Conservation (phyloP, 2,797 vertebrate genomes). For the Sebastes cheni region DNA sequence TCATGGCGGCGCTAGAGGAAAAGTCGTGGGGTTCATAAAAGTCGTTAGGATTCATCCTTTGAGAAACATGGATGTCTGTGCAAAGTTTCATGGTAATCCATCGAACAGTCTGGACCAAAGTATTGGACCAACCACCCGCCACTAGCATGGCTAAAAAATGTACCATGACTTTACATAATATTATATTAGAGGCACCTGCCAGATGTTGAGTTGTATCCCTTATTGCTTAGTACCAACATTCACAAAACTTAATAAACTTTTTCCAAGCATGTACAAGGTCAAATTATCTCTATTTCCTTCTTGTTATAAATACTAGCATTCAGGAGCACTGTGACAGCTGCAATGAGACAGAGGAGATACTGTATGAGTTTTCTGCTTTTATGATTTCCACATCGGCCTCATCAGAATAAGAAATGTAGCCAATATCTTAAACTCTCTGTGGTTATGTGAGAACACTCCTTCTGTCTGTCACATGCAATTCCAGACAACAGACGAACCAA, state of each 20-base stretch:
- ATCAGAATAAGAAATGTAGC: not conserved
- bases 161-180: not conserved
- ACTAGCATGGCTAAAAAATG: not conserved
- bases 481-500: not conserved
- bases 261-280: not conserved
- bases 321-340: not conserved
- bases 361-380: not conserved
- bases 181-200: not conserved
- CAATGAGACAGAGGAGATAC: not conserved
- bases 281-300: not conserved
- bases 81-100: not conserved
- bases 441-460: not conserved
- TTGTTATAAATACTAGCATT: not conserved
- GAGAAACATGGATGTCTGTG: not conserved
- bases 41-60: no score
- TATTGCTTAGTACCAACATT: not conserved
- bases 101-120: not conserved
- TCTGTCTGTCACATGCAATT: not conserved
- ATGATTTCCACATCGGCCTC: not conserved
- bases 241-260: not conserved
- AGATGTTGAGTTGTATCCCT: not conserved
- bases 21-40: no score
- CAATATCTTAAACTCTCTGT: not conserved
- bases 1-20: not conserved
- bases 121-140: not conserved